Conservation (phyloP, 2,888 invertebrate species). For the Patella pellucida region DNA sequence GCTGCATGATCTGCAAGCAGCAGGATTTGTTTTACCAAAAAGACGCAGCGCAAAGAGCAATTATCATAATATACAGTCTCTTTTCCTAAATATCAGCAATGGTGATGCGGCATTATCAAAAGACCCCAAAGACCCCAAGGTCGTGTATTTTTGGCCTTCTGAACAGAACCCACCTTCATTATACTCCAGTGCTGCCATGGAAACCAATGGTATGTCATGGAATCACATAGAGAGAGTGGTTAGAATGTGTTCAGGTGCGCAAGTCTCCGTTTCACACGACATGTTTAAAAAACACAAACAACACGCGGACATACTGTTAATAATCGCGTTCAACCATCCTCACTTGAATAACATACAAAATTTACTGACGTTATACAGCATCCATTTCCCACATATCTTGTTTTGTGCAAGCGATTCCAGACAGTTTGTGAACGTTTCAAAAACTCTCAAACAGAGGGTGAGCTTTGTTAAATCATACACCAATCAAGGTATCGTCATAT, state of each 20-base stretch:
- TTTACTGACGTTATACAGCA: slow-evolving; percentile 3
- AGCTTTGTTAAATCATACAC: slow-evolving; percentile 15
- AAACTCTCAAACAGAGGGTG: not conserved
- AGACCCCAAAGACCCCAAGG: not conserved
- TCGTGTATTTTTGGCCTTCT: not conserved
- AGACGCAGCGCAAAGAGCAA: not conserved
- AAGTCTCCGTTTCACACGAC: not conserved
- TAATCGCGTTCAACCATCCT: not conserved
- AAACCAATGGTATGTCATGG: not conserved
- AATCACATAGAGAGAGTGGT: not conserved
- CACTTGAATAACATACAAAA: not conserved
- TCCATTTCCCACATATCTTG: not conserved
- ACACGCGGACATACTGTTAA: not conserved
- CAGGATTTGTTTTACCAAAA: slow-evolving; percentile 15
- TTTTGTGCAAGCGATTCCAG: slow-evolving; percentile 4
- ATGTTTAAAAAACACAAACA: too few species aligned
- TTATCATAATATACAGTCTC: not conserved
- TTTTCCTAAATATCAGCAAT: too few species aligned
- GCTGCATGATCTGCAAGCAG: slow-evolving; percentile 14
- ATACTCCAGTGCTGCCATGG: not conserved
- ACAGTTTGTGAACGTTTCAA: not conserved
- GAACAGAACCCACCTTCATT: not conserved
- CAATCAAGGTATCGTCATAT: not conserved
- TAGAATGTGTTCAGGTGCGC: too few species aligned
- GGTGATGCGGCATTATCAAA: not conserved